These are phyloP conservation scores for Spinus pinus DNA, from an alignment of 2,797 vertebrate genomes.

Conservation along the genomic window DNA sequence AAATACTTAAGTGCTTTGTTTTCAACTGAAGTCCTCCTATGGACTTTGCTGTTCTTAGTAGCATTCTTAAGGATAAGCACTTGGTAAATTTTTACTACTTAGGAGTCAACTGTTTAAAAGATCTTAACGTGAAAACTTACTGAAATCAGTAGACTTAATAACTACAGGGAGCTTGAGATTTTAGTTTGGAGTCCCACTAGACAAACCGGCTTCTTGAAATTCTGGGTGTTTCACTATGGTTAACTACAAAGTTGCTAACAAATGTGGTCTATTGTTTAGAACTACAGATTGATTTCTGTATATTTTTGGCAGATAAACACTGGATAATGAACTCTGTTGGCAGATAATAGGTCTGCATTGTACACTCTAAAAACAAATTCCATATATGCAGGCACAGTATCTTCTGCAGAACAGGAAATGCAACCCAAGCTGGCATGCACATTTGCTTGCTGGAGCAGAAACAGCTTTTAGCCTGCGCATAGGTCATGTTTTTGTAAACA, in stretches of 20 bases:
- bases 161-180: not conserved
- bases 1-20: not conserved
- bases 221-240: accelerated
- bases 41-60: not conserved
- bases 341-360: not conserved
- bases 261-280: not conserved
- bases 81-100: not conserved
- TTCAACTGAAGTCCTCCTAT: not conserved
- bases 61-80: not conserved
- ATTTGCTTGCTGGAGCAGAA: not conserved
- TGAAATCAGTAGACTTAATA: not conserved
- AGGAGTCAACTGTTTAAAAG: not conserved
- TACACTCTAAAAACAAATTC: not conserved
- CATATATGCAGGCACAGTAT: not conserved
- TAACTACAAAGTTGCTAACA: not conserved
- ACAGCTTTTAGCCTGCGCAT: not conserved
- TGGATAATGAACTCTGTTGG: not conserved
- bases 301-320: not conserved
- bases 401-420: not conserved
- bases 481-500: not conserved
- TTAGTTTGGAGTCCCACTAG: not conserved
- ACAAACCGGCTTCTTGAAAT: not conserved
- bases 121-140: not conserved
- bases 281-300: not conserved
- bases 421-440: not conserved